Evolutionary conservation across 2,888 invertebrate genomes (phyloP).

Genomic region (Drosophila pseudotalamancana): DNA sequence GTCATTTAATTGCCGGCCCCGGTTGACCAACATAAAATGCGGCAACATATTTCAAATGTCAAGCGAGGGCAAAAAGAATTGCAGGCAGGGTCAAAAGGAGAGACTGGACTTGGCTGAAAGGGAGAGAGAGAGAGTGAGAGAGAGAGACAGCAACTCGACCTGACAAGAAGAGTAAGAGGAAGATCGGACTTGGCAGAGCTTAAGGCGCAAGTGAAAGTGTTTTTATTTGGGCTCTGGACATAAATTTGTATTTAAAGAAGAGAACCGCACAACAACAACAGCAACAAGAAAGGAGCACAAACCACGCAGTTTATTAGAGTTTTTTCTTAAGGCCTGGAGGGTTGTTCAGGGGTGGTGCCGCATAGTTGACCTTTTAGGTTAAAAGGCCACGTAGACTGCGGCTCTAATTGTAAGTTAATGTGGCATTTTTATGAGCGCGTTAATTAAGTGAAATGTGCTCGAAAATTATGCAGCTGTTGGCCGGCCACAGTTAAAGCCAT

Average conservation of each 20-base stretch:
- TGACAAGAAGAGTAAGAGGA: too few species aligned
- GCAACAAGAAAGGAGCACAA: conserved; percentile 22
- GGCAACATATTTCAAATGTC: conserved; percentile 73
- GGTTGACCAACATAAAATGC: conserved; percentile 69
- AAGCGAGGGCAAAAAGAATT: conserved; percentile 17
- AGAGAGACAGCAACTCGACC: too few species aligned
- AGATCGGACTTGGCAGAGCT: conserved; percentile 30
- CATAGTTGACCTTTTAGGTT: conserved; percentile 29
- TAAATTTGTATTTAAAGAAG: conserved; percentile 77
- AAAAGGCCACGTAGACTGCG: conserved; percentile 23
- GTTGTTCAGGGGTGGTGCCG: conserved; percentile 6
- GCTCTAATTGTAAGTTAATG: conserved; percentile 76
- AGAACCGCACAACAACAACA: conserved; percentile 34
- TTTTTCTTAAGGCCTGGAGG: conserved; percentile 19
- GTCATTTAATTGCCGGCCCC: conserved; percentile 62
- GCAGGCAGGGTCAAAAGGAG: neutral
- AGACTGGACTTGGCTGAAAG: conserved; percentile 1
- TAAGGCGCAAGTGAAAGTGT: conserved; percentile 52
- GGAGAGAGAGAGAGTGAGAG: too few species aligned
- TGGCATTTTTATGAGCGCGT: conserved; percentile 71
- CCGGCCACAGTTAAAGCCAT: conserved; percentile 45
- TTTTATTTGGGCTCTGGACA: conserved; percentile 44
- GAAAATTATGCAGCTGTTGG: conserved; percentile 60
- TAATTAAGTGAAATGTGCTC: conserved; percentile 77
- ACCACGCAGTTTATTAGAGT: conserved; percentile 60